phyloP scores from a whole-genome alignment of 2,888 invertebrate genomes.

The Cheilosia vulpina region DNA sequence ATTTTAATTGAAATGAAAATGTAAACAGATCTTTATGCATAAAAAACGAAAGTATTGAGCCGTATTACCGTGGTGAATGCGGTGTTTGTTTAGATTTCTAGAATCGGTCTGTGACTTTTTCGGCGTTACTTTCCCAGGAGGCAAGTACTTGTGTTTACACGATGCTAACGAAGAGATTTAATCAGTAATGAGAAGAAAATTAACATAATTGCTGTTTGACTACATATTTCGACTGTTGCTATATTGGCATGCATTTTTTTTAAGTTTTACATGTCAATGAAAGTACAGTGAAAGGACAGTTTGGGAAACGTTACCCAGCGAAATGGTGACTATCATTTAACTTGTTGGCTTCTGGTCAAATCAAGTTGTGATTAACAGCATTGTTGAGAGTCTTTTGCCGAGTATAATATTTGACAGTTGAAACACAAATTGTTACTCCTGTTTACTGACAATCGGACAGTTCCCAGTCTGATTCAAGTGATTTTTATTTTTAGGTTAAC shows the following conservation, averaged over 20 bases:
- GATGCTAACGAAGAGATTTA: conserved; percentile 3
- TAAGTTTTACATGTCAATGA: too few species aligned
- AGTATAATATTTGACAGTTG: too few species aligned
- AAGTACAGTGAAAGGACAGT: too few species aligned
- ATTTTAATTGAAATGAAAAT: conserved; percentile 49
- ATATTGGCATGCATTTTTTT: neutral
- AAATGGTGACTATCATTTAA: too few species aligned
- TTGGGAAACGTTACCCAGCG: too few species aligned
- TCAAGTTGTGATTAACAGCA: too few species aligned
- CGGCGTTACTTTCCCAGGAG: conserved; percentile 25
- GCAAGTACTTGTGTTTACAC: conserved; percentile 8
- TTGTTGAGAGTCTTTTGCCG: too few species aligned
- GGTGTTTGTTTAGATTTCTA: conserved; percentile 16
- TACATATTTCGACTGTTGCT: neutral
- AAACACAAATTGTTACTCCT: too few species aligned
- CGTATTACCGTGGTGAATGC: neutral
- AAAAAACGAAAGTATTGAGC: conserved; percentile 44
- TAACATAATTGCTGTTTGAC: conserved; percentile 1
- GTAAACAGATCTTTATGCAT: conserved; percentile 37
- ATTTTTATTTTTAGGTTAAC: too few species aligned
- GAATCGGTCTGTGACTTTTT: conserved; percentile 33
- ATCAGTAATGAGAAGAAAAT: conserved; percentile 5
- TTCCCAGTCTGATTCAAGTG: too few species aligned
- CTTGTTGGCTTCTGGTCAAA: too few species aligned
- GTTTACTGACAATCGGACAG: too few species aligned